These are phyloP conservation scores for Trematomus loennbergii DNA, from an alignment of 2,113 vertebrate species.

Conservation along the genomic window DNA sequence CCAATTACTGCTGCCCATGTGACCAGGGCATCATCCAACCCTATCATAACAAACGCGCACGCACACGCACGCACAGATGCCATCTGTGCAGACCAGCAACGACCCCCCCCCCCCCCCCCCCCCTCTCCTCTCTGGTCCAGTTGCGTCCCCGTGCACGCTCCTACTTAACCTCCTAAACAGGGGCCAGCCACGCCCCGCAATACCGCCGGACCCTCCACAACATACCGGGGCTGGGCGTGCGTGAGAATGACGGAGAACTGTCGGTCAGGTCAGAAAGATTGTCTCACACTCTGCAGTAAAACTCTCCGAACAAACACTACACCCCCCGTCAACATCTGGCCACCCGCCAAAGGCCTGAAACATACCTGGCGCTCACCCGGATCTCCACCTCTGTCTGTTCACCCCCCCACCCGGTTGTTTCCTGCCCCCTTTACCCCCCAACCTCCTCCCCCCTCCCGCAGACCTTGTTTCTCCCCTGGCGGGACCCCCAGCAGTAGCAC, in stretches of 20 bases:
- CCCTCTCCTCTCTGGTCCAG: slow-evolving; percentile 66
- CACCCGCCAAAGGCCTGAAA: slow-evolving; percentile 57
- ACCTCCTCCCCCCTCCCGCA: slow-evolving; percentile 8
- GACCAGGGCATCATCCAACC: slow-evolving; percentile 83
- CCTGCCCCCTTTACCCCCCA: slow-evolving; percentile 9
- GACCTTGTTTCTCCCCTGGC: slow-evolving; percentile 60
- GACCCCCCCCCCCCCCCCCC: slow-evolving; percentile 53
- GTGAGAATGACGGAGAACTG: slow-evolving; percentile 16
- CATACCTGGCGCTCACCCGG: slow-evolving; percentile 64
- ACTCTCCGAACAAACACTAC: slow-evolving; percentile 20
- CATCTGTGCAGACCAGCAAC: slow-evolving; percentile 87
- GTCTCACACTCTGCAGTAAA: neutral
- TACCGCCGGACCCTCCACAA: slow-evolving; percentile 15
- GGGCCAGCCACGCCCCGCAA: slow-evolving; percentile 62
- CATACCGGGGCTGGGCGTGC: slow-evolving; percentile 35
- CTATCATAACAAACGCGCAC: slow-evolving; percentile 79
- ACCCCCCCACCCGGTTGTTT: neutral
- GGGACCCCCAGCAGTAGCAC: slow-evolving; percentile 59
- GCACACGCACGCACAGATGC: slow-evolving; percentile 55
- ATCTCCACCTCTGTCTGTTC: slow-evolving; percentile 55
- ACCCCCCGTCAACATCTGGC: slow-evolving; percentile 58
- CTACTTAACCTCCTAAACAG: slow-evolving; percentile 82
- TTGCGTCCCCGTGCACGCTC: slow-evolving; percentile 68
- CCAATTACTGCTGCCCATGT: slow-evolving; percentile 86
- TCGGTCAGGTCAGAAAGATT: slow-evolving; percentile 24